Base-by-base conservation (phyloP, 2,888 invertebrate genomes). In the Amphiduros pacificus region DNA sequence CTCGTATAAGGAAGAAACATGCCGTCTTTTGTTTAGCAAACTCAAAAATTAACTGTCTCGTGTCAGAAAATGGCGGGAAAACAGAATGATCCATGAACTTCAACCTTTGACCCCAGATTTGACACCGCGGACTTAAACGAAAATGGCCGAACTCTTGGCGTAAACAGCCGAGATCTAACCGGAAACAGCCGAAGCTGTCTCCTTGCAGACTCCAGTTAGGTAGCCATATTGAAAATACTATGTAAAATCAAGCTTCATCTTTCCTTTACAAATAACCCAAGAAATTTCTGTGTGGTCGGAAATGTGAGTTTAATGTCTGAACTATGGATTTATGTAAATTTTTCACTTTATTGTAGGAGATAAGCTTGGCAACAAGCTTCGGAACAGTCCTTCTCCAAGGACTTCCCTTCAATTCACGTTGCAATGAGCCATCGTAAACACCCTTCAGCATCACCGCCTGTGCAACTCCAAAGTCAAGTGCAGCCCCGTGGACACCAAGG, bases 311-410 rank as follows among this genome's bases (percentile, higher is more conserved):
- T 55, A 61, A 48, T 44, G 55, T 53, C 50, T 55, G 29, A 66
- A 59, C 24, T 64, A 60, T 61, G 50, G 54, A 41, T 32, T 55
- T 28, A 55, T 32, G 54, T 48, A 50, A 32, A 61, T 61, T 68
- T 71, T 70, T 66, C 74, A 72, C 70, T 68, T 63, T 61, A 55
- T 64, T 61, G 58, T 68, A 77, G 77, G 77, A 75, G 77, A 76
- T 70, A 73, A 73, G 76, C 75, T 77, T 76, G 75, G 74, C 72
- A 77, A 75, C 74, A 74, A 75, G 76, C 74, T 69, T 69, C 68
- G 67, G 69, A 73, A 69, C 62, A 64, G 56, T 74, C 73, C 76
- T 74, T 72, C 68, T 64, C 69, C 67, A 71, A 71, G 77, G 75
- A 74, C 74, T 73, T 61, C 57, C 66, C 70, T 67, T 65, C 62